Percentiles rank a stretch among this genome's conserved stretches.
Evolutionary conservation across 2,888 invertebrate genomes (phyloP).

Genomic region (Chymomyza caudatula): DNA sequence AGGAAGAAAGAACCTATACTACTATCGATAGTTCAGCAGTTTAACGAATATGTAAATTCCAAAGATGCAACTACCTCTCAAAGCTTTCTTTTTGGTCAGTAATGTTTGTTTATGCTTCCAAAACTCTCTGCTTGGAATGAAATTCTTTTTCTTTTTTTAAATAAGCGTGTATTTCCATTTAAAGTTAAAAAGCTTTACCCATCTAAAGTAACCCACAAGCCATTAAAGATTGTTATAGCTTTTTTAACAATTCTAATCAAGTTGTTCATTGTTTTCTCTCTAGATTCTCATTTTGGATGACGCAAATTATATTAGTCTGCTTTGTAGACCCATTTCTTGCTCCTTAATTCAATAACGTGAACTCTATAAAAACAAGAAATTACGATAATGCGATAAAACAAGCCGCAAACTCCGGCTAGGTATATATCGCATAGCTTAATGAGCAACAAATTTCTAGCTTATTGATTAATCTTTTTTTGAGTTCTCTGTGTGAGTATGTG

Average conservation of each 20-base stretch:
- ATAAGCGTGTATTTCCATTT: too few relatives aligned
- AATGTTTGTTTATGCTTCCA: too few relatives aligned
- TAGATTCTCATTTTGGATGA: background rate
- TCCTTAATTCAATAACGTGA: background rate
- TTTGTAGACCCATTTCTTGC: background rate
- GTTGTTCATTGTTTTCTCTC: background rate
- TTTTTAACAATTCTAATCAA: background rate
- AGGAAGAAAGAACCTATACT: too few relatives aligned
- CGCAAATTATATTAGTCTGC: background rate
- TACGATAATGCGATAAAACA: background rate
- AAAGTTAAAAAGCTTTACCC: too few relatives aligned
- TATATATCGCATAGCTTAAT: background rate
- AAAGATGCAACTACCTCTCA: too few relatives aligned
- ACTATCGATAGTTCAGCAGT: too few relatives aligned
- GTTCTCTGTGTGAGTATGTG: slow-evolving; percentile 13
- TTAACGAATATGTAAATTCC: too few relatives aligned
- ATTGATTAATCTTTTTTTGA: background rate
- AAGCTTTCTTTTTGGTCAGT: too few relatives aligned
- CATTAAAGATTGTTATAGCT: too few relatives aligned
- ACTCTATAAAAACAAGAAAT: background rate
- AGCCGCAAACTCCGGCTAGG: background rate
- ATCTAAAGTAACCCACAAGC: too few relatives aligned
- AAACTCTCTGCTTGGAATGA: too few relatives aligned
- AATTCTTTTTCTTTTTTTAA: too few relatives aligned
- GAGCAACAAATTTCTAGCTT: background rate